A percentile compares a stretch with the other conserved stretches of the same genome.
Evolutionary conservation across 2,888 invertebrate genomes (phyloP).

Genomic region (Pristionchus fissidentatus): DNA sequence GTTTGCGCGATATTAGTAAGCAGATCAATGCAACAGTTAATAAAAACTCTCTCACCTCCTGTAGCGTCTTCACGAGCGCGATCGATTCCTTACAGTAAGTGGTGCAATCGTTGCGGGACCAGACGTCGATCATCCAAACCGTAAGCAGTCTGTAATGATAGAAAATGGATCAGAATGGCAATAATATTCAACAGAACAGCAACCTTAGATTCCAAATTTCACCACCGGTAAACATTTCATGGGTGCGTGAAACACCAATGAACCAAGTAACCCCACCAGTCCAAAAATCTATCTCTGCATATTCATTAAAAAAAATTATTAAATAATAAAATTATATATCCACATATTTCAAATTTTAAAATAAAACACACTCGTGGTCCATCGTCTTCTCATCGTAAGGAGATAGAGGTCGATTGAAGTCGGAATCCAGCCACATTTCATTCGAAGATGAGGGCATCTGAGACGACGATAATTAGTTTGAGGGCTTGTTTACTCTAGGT

Average conservation of each 20-base stretch:
- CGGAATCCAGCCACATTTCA: not conserved
- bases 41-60: not conserved
- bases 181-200: too few species aligned
- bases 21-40: not conserved
- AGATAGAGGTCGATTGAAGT: constrained; percentile 25
- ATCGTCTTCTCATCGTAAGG: constrained; percentile 31
- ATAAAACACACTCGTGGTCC: constrained; percentile 40
- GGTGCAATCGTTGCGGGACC: constrained; percentile 9
- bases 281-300: too few species aligned
- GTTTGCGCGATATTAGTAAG: not conserved
- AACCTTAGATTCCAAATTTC: too few species aligned
- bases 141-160: constrained; percentile 17
- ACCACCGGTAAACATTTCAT: too few species aligned
- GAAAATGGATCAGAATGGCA: too few species aligned
- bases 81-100: not conserved
- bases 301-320: too few species aligned
- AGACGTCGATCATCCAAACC: constrained; percentile 44
- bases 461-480: not conserved
- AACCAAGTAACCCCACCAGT: too few species aligned
- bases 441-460: not conserved
- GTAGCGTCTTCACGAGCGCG: not conserved
- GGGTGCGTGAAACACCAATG: too few species aligned
- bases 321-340: too few species aligned
- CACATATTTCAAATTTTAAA: not conserved
- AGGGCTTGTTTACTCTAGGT: too few species aligned